These are phyloP conservation scores for Empidonax alnorum DNA, from an alignment of 2,113 vertebrate species.

Conservation along the genomic window DNA sequence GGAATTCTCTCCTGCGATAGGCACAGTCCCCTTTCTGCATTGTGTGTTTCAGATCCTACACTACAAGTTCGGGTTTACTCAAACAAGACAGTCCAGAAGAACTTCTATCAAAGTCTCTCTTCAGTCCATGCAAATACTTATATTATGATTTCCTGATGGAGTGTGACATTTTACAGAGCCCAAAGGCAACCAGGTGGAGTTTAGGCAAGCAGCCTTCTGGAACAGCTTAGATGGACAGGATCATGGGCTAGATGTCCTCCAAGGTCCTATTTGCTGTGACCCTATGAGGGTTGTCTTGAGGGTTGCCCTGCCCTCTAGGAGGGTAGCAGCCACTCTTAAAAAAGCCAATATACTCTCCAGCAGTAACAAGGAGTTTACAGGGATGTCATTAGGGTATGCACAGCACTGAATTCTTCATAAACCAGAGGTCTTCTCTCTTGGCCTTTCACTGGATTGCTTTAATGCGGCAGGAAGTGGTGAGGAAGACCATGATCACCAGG, in stretches of 20 bases:
- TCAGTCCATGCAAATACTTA: background rate
- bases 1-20: background rate
- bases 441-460: background rate
- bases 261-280: background rate
- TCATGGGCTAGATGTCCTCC: background rate
- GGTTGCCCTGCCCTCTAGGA: background rate
- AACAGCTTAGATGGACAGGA: background rate
- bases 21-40: background rate
- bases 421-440: background rate
- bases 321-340: background rate
- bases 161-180: background rate
- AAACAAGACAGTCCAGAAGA: conserved; percentile 13
- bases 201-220: background rate
- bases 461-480: background rate
- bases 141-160: background rate
- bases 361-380: background rate
- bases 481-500: background rate
- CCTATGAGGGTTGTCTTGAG: background rate
- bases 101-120: background rate
- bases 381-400: background rate
- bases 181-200: background rate
- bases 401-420: background rate
- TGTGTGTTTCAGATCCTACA: background rate
- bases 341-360: background rate
- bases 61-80: background rate